Percentiles rank a stretch among this genome's conserved stretches.
phyloP scores from a whole-genome alignment of 2,113 vertebrate genomes.

The Nothoprocta perdicaria region DNA sequence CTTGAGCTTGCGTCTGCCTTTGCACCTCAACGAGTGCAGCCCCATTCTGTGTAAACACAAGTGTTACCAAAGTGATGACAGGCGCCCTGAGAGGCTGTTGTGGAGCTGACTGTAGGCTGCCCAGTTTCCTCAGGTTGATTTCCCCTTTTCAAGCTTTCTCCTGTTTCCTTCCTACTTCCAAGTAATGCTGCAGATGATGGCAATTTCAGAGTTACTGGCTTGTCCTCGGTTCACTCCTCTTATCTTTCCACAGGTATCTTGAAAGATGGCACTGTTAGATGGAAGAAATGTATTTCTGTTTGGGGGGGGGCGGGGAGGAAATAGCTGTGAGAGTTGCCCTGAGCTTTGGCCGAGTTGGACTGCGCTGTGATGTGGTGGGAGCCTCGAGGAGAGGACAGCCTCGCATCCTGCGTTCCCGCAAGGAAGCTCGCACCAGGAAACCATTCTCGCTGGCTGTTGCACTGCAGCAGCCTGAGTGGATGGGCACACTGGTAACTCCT shows the following conservation, averaged over 20 bases:
- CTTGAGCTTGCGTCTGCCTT: background rate
- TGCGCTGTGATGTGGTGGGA: background rate
- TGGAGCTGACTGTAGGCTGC: background rate
- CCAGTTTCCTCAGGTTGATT: background rate
- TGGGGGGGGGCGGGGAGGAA: background rate
- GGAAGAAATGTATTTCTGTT: background rate
- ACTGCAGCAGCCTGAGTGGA: background rate
- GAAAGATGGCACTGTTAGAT: background rate
- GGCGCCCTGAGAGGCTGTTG: background rate
- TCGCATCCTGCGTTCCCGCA: background rate
- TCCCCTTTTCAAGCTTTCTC: background rate
- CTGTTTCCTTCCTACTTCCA: background rate
- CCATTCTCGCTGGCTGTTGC: background rate
- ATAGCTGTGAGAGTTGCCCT: background rate
- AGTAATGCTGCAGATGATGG: background rate
- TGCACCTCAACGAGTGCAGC: background rate
- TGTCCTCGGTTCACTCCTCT: background rate
- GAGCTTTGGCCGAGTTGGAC: background rate
- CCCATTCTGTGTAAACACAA: background rate
- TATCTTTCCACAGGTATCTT: accelerated
- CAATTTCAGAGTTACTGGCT: background rate
- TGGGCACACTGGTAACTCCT: background rate
- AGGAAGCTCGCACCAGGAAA: background rate
- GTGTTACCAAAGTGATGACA: background rate
- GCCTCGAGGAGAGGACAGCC: background rate